Evolutionary conservation across 92 coral and sea anemone species (phyloP).

Genomic region (Epizoanthus rinbou): DNA sequence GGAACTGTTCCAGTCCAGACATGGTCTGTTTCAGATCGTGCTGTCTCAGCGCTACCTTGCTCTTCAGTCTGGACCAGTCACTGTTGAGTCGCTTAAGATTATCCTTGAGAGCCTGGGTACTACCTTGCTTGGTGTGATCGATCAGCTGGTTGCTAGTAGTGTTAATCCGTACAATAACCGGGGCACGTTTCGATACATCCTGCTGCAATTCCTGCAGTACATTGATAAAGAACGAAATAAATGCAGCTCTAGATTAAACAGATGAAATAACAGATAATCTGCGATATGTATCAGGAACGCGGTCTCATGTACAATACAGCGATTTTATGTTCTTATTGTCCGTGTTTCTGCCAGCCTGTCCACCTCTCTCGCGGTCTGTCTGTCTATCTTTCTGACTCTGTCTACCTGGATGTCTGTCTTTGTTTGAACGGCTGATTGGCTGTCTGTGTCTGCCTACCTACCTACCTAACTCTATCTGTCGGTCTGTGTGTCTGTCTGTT

Average conservation of each 20-base stretch:
- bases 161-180: constrained; percentile 93
- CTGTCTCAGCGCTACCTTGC: constrained; percentile 87
- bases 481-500: too few species aligned
- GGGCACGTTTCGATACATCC: constrained; percentile 89
- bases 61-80: constrained; percentile 97
- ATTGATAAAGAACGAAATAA: too few species aligned
- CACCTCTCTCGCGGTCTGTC: too few species aligned
- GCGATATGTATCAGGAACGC: background rate
- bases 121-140: constrained; percentile 90
- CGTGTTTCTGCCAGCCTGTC: too few species aligned
- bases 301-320: too few species aligned
- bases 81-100: constrained; percentile 87
- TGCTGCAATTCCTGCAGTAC: constrained; percentile 83
- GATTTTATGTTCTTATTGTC: too few species aligned
- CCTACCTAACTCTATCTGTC: too few species aligned
- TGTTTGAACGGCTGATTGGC: too few species aligned
- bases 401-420: too few species aligned
- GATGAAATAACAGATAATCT: background rate
- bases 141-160: constrained; percentile 92
- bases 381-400: too few species aligned
- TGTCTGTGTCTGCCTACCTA: too few species aligned
- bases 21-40: constrained; percentile 88
- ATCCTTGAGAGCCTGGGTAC: constrained; percentile 77
- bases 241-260: background rate
- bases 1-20: constrained; percentile 86